phyloP scores from a whole-genome alignment of 2,113 vertebrate genomes.

The Albula goreensis region DNA sequence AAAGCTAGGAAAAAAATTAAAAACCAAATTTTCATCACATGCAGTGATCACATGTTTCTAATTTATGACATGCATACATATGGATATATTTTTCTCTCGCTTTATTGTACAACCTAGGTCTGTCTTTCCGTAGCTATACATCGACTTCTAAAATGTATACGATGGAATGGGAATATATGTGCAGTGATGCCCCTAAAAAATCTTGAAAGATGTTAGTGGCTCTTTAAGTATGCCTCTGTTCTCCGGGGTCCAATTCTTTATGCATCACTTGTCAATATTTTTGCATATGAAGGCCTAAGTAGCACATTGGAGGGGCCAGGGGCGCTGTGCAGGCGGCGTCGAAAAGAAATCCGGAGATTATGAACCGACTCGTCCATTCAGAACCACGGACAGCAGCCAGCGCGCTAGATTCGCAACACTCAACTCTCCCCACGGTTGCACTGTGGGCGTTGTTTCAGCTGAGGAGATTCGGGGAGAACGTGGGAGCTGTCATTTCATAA shows the following conservation, averaged over 20 bases:
- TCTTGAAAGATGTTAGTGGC: conserved; percentile 71
- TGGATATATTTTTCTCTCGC: not conserved
- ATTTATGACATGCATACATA: not conserved
- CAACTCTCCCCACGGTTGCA: conserved; percentile 37
- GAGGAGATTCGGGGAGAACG: conserved; percentile 36
- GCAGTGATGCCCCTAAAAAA: conserved; percentile 53
- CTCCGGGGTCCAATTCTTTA: conserved; percentile 75
- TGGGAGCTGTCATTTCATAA: conserved; percentile 42
- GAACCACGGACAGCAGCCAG: conserved; percentile 38
- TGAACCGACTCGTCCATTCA: conserved; percentile 51
- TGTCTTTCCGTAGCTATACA: not conserved
- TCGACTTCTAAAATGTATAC: not conserved
- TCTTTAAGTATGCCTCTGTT: conserved; percentile 79
- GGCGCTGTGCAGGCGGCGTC: conserved; percentile 42
- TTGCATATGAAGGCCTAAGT: conserved; percentile 66
- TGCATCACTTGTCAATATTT: conserved; percentile 72
- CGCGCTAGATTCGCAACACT: conserved; percentile 24
- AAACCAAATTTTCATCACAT: not conserved
- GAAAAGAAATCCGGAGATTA: conserved; percentile 40
- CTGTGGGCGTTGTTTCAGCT: conserved; percentile 67
- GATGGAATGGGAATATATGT: not conserved
- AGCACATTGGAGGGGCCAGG: conserved; percentile 60
- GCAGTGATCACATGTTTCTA: not conserved
- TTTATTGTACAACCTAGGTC: not conserved
- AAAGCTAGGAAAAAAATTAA: not conserved